These are phyloP conservation scores for Astur gentilis DNA, from an alignment of 2,113 vertebrate species.

Conservation along the genomic window DNA sequence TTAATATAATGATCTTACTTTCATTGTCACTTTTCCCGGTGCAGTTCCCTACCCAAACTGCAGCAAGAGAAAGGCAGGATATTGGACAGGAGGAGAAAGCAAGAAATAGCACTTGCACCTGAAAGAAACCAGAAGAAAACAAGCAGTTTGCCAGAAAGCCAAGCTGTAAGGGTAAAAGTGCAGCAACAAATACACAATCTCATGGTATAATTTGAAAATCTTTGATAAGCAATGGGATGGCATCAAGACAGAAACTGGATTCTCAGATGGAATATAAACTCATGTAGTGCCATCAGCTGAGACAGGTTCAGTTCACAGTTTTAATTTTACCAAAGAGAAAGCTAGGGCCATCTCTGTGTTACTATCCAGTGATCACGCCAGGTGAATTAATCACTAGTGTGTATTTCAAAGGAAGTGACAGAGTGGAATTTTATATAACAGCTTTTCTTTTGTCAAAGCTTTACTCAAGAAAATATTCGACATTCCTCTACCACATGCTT, in stretches of 20 bases:
- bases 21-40: constrained; percentile 12
- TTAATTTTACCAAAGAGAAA: not conserved
- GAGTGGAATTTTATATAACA: not conserved
- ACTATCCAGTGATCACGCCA: not conserved
- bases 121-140: constrained; percentile 70
- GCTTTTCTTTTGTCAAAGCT: not conserved
- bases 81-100: constrained; percentile 56
- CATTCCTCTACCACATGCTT: not conserved
- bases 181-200: not conserved
- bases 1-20: constrained; percentile 55
- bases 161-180: not conserved
- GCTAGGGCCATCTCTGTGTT: not conserved
- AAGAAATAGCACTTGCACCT: constrained; percentile 64
- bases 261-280: not conserved
- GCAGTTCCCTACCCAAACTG: constrained; percentile 56
- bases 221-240: not conserved
- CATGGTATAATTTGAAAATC: not conserved
- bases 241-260: not conserved
- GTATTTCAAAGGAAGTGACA: not conserved
- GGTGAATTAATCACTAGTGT: not conserved
- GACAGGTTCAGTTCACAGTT: not conserved
- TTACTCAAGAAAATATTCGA: not conserved
- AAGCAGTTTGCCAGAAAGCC: constrained; percentile 46
- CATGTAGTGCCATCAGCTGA: not conserved
- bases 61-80: constrained; percentile 55